phyloP scores from a whole-genome alignment of 92 coral and sea anemone species.

The Nematostella vectensis region DNA sequence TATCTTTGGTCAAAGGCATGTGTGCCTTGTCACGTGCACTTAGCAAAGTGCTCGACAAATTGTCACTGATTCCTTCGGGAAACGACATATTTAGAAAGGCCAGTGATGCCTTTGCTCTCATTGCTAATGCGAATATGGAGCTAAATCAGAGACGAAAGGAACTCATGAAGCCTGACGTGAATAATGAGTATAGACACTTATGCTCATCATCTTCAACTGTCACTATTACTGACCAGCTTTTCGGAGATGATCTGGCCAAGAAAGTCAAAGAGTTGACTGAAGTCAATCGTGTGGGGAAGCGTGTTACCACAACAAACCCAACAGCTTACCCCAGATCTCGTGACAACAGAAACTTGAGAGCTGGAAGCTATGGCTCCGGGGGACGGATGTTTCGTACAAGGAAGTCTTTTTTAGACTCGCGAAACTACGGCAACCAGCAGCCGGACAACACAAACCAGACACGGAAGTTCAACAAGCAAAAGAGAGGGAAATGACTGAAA shows the following conservation, averaged over 20 bases:
- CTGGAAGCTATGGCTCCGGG: neutral
- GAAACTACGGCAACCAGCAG: conserved; percentile 13
- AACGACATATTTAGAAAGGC: conserved; percentile 27
- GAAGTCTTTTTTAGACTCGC: conserved; percentile 39
- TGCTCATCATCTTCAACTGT: conserved; percentile 17
- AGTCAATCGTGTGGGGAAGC: conserved; percentile 38
- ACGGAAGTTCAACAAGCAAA: conserved; percentile 6
- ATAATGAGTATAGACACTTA: conserved; percentile 19
- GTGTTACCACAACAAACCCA: conserved; percentile 26
- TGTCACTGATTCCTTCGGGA: conserved; percentile 19
- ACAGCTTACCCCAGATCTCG: neutral
- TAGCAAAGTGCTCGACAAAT: conserved; percentile 18
- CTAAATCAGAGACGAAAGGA: conserved; percentile 29
- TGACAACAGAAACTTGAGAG: neutral
- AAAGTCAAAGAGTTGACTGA: conserved; percentile 36
- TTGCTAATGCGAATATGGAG: conserved; percentile 46
- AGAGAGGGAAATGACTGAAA: conserved; percentile 26
- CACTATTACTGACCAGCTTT: conserved; percentile 28
- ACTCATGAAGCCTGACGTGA: conserved; percentile 46
- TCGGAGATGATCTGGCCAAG: conserved; percentile 41
- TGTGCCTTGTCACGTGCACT: conserved; percentile 12
- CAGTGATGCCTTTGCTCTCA: conserved; percentile 40
- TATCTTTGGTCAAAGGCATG: conserved; percentile 22
- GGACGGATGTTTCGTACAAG: conserved; percentile 7
- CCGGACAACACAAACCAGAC: conserved; percentile 3